A percentile compares a stretch with the other conserved stretches of the same genome.
Conservation (phyloP, 1,140 invertebrate genomes). For the Sitobion miscanthi region DNA sequence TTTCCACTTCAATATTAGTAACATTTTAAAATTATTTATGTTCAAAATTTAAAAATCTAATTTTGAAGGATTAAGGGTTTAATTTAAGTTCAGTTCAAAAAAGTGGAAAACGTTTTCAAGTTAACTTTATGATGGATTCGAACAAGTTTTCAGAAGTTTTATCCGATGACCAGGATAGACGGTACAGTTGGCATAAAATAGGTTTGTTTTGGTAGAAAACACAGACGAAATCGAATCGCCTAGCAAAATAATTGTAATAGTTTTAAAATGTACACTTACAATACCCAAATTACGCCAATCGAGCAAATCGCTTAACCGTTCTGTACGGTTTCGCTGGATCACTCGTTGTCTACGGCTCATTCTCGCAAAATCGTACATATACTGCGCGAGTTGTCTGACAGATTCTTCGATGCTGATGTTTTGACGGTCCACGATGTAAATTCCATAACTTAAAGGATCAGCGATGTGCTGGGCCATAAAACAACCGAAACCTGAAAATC, state of each 20-base stretch:
- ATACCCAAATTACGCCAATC: conserved; percentile 98
- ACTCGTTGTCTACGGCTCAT: conserved; percentile 94
- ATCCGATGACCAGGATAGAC: no score
- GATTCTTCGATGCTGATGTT: conserved; percentile 88
- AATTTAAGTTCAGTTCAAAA: no score
- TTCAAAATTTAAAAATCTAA: no score
- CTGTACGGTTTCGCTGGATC: conserved; percentile 97
- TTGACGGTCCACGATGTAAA: conserved; percentile 96
- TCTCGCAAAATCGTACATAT: conserved; percentile 93
- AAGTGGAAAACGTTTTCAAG: no score
- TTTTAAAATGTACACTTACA: conserved; percentile 70
- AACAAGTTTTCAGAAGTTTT: no score
- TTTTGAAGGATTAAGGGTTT: no score
- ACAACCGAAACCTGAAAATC: conserved; percentile 86
- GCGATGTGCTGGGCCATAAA: conserved; percentile 99
- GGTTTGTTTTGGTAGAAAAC: no score
- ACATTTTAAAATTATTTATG: no score
- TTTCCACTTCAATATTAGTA: no score
- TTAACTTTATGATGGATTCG: no score
- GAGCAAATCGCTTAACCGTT: conserved; percentile 93
- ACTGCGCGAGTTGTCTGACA: conserved; percentile 91
- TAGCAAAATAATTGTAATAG: background rate
- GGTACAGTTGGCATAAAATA: no score
- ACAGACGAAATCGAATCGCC: no score
- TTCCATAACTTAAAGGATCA: conserved; percentile 98